Evolutionary conservation across 2,113 vertebrate species (phyloP).

Genomic region (Phrynosoma blainvillii): DNA sequence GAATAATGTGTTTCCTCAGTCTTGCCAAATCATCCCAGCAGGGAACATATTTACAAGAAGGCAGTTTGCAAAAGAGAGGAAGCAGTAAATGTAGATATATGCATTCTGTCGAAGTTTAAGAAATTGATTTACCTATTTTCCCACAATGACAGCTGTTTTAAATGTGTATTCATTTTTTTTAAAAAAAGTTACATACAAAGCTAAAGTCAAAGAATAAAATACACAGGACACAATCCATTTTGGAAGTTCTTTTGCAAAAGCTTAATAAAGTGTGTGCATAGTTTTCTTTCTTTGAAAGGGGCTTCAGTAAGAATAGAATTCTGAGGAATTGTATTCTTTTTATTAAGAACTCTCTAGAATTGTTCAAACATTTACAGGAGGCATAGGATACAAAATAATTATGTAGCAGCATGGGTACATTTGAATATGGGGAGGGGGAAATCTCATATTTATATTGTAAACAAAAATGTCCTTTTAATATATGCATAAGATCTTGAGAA

Average conservation of each 20-base stretch:
- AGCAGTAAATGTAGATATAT: conserved; percentile 60
- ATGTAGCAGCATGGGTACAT: conserved; percentile 43
- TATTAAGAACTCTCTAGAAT: conserved; percentile 36
- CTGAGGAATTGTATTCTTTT: conserved; percentile 35
- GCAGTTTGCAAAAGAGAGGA: conserved; percentile 48
- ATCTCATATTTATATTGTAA: conserved; percentile 47
- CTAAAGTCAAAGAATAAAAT: conserved; percentile 39
- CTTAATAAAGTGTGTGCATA: background rate
- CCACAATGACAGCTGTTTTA: conserved; percentile 57
- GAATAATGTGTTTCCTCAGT: conserved; percentile 46
- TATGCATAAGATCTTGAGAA: background rate
- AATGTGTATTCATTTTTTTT: conserved; percentile 70
- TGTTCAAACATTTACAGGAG: conserved; percentile 70
- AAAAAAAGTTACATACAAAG: conserved; percentile 58
- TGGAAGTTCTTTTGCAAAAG: background rate
- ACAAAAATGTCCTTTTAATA: background rate
- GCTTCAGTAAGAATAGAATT: background rate
- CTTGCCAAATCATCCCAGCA: conserved; percentile 60
- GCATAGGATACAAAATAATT: conserved; percentile 68
- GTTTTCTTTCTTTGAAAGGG: background rate
- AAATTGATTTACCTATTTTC: conserved; percentile 62
- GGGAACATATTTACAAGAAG: conserved; percentile 64
- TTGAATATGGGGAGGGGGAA: conserved; percentile 18
- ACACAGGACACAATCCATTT: background rate
- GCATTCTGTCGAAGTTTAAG: conserved; percentile 61